Conservation (phyloP, 2,113 vertebrate genomes). For the Copsychus sechellarum region DNA sequence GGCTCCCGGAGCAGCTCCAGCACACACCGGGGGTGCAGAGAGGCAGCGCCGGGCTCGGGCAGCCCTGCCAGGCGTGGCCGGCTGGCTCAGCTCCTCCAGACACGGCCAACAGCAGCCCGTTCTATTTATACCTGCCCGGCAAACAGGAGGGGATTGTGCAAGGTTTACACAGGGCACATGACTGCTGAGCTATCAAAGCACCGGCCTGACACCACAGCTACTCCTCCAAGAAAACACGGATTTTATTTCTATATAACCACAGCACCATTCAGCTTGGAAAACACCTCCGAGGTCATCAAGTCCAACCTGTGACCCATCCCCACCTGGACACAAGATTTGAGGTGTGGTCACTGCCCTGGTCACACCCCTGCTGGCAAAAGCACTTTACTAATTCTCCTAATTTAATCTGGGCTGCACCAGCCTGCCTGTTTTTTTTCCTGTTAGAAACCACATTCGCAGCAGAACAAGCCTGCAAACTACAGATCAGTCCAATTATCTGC, state of each 20-base stretch:
- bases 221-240: background rate
- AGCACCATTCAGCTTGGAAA: background rate
- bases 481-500: background rate
- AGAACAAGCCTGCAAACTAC: background rate
- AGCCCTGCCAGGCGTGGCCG: background rate
- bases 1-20: background rate
- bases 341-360: background rate
- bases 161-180: background rate
- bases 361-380: fast-evolving
- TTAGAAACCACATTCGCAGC: background rate
- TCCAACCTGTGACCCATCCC: background rate
- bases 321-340: background rate
- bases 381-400: background rate
- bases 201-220: fast-evolving
- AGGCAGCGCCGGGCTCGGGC: background rate
- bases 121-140: slow-evolving; percentile 20
- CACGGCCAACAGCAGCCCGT: background rate
- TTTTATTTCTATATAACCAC: background rate
- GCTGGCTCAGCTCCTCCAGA: background rate
- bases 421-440: background rate
- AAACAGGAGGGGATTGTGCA: background rate
- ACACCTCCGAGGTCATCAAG: background rate
- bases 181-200: background rate
- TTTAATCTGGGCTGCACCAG: background rate
- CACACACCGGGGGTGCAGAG: fast-evolving